These are phyloP conservation scores for Rana temporaria DNA, from an alignment of 2,113 vertebrate species.

Conservation along the genomic window DNA sequence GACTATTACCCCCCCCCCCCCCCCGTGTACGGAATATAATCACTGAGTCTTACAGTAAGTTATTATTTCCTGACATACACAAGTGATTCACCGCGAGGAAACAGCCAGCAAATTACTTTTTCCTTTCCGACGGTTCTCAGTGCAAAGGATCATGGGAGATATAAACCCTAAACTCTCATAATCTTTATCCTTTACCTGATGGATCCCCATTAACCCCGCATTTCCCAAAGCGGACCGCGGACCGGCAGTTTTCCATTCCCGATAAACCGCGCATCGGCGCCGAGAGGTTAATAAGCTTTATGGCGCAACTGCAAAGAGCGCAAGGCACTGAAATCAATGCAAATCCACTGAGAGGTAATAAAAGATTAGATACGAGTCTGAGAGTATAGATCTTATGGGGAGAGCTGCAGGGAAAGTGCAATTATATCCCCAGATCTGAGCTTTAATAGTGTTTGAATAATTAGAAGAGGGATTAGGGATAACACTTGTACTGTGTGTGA, in stretches of 20 bases:
- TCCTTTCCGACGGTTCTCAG: background rate
- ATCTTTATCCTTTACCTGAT: too few relatives aligned
- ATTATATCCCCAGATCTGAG: background rate
- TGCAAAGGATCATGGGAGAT: background rate
- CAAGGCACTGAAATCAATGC: slow-evolving; percentile 37
- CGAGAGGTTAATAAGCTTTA: slow-evolving; percentile 27
- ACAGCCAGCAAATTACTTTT: too few relatives aligned
- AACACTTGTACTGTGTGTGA: background rate
- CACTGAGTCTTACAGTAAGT: background rate
- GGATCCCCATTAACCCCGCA: background rate
- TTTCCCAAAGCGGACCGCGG: too few relatives aligned
- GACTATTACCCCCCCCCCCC: background rate
- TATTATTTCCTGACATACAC: slow-evolving; percentile 4
- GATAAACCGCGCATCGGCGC: background rate
- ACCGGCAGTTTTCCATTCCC: background rate
- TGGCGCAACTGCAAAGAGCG: background rate
- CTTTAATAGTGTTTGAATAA: background rate
- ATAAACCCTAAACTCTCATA: background rate
- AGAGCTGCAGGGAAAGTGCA: background rate
- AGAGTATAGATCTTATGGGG: slow-evolving; percentile 13
- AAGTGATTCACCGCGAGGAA: slow-evolving; percentile 5
- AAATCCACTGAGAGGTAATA: slow-evolving; percentile 45
- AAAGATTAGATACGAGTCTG: slow-evolving; percentile 31
- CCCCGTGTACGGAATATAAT: background rate
- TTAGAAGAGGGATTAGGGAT: background rate